Conservation (phyloP, 2,797 vertebrate species). For the Petrocephalus sullivani region DNA sequence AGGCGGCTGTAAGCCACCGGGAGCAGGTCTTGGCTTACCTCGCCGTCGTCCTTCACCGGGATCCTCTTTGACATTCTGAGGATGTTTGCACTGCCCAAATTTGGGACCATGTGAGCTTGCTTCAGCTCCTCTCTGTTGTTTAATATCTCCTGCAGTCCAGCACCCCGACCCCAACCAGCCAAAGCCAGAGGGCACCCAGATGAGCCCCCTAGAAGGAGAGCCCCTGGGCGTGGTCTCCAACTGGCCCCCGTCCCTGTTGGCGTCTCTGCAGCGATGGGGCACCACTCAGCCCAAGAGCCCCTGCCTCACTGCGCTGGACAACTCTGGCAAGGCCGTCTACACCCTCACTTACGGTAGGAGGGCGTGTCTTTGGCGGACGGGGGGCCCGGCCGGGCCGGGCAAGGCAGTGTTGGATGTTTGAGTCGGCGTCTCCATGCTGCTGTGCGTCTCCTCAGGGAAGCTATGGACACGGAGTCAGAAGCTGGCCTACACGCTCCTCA, state of each 20-base stretch:
- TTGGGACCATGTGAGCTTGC: neutral
- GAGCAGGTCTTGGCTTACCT: neutral
- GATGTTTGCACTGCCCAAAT: neutral
- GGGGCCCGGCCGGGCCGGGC: neutral
- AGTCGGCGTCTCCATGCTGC: neutral
- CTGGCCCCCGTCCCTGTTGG: constrained; percentile 77
- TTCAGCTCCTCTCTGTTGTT: neutral
- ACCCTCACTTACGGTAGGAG: constrained; percentile 84
- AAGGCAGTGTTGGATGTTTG: neutral
- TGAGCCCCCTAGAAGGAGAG: constrained; percentile 76
- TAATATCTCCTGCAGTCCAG: constrained; percentile 55
- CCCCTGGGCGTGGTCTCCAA: constrained; percentile 64
- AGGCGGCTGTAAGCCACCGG: neutral
- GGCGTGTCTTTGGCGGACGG: neutral
- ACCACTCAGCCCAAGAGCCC: constrained; percentile 81
- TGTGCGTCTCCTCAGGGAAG: constrained; percentile 67
- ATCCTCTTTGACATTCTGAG: neutral
- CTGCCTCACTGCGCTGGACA: constrained; percentile 84
- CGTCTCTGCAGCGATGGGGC: constrained; percentile 83
- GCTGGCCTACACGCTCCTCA: constrained; percentile 87
- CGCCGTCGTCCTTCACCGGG: neutral
- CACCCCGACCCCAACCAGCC: constrained; percentile 90
- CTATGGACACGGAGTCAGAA: constrained; percentile 94
- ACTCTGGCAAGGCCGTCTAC: constrained; percentile 78
- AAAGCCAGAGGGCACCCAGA: constrained; percentile 80